Evolutionary conservation across 2,113 vertebrate genomes (phyloP).

Genomic region (Ahaetulla prasina): DNA sequence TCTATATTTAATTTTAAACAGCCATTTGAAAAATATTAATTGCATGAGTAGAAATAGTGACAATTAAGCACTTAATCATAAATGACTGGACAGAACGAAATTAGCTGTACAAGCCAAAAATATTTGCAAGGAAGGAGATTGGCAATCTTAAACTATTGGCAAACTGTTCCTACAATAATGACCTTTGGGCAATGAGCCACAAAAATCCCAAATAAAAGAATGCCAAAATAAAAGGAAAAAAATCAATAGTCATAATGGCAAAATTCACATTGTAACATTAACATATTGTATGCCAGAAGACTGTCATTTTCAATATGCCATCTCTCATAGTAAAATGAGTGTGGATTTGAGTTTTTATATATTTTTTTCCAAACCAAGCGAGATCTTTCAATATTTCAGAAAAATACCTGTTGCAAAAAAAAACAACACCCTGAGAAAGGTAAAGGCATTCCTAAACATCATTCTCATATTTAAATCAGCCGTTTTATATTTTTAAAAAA

Average conservation of each 20-base stretch:
- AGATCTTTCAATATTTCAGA: neutral
- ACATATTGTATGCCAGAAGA: neutral
- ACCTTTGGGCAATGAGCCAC: neutral
- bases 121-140: neutral
- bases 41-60: neutral
- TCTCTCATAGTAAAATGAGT: neutral
- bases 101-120: neutral
- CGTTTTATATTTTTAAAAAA: neutral
- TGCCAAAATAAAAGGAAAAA: neutral
- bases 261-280: neutral
- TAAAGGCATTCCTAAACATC: neutral
- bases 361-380: neutral
- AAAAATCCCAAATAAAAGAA: neutral
- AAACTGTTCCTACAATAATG: neutral
- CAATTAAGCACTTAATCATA: neutral
- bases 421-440: neutral
- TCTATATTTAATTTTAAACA: neutral
- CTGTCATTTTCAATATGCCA: neutral
- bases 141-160: neutral
- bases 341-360: neutral
- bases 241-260: neutral
- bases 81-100: neutral
- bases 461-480: neutral
- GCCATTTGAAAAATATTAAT: neutral
- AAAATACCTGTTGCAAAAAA: neutral